A percentile compares a stretch with the other conserved stretches of the same genome.
phyloP scores from a whole-genome alignment of 2,888 invertebrate genomes.

The Perdita meconis region DNA sequence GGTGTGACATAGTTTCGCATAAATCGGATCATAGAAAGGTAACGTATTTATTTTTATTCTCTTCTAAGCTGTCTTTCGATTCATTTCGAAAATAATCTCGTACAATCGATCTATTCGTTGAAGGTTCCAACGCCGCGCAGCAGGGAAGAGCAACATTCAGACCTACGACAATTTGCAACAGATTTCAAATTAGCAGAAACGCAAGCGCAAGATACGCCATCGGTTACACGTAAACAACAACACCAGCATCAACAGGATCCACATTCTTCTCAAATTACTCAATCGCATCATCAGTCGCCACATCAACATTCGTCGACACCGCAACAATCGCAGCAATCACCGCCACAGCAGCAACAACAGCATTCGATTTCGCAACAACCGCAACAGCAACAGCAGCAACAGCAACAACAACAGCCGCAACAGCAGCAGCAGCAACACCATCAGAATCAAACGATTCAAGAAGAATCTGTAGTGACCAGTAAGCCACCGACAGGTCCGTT shows the following conservation, averaged over 20 bases:
- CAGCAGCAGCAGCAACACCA: conserved; percentile 74
- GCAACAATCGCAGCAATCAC: conserved; percentile 57
- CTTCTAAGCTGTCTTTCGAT: background rate
- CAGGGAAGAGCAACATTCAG: conserved; percentile 84
- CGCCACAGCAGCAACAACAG: conserved; percentile 71
- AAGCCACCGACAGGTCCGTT: conserved; percentile 77
- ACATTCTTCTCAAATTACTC: conserved; percentile 64
- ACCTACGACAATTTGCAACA: conserved; percentile 91
- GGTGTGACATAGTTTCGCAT: conserved; percentile 76
- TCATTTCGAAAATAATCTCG: background rate
- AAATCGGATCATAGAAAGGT: conserved; percentile 81
- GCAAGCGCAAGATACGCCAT: conserved; percentile 74
- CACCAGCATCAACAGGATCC: conserved; percentile 72
- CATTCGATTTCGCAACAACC: conserved; percentile 65
- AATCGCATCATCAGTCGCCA: conserved; percentile 70
- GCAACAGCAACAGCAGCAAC: conserved; percentile 70
- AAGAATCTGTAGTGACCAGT: conserved; percentile 79
- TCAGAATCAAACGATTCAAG: conserved; percentile 80
- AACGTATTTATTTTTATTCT: conserved; percentile 11
- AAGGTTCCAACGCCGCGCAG: conserved; percentile 77
- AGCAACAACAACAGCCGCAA: conserved; percentile 72
- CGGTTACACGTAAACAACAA: conserved; percentile 76
- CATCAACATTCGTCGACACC: conserved; percentile 72
- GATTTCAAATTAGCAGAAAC: conserved; percentile 90
- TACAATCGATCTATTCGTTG: conserved; percentile 20